phyloP scores from a whole-genome alignment of 2,113 vertebrate species.

The Anoura caudifer region DNA sequence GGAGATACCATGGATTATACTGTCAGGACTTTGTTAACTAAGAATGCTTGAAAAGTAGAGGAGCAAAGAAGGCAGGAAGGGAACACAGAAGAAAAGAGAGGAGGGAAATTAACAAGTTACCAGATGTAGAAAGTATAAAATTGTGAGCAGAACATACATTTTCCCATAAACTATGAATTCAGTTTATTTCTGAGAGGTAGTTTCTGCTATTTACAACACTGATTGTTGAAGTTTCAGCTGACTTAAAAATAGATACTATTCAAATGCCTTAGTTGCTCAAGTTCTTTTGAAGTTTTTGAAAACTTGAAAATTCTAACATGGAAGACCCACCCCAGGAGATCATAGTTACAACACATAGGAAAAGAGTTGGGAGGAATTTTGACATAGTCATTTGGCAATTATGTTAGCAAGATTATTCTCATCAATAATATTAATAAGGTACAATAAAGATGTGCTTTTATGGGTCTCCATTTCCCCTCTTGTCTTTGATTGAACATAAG shows the following conservation, averaged over 20 bases:
- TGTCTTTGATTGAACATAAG: background rate
- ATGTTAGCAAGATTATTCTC: background rate
- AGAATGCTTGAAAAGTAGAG: background rate
- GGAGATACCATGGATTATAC: background rate
- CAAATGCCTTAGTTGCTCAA: background rate
- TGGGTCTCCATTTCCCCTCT: background rate
- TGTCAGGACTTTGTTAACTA: background rate
- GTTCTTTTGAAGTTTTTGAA: background rate
- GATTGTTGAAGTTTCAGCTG: background rate
- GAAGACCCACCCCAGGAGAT: background rate
- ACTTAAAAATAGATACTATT: background rate
- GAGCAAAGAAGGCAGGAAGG: background rate
- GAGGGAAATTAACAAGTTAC: background rate
- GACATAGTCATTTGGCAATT: background rate
- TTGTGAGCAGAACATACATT: background rate
- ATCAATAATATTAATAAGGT: background rate
- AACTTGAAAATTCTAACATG: background rate
- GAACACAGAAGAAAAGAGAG: background rate
- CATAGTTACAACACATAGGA: background rate
- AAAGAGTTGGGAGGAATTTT: background rate
- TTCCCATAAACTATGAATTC: background rate
- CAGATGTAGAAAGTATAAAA: background rate
- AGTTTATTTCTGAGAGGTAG: constrained; percentile 22
- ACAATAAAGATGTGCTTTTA: background rate
- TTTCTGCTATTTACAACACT: background rate